Evolutionary conservation across 2,888 invertebrate species (phyloP).

Genomic region (Diloba caeruleocephala): DNA sequence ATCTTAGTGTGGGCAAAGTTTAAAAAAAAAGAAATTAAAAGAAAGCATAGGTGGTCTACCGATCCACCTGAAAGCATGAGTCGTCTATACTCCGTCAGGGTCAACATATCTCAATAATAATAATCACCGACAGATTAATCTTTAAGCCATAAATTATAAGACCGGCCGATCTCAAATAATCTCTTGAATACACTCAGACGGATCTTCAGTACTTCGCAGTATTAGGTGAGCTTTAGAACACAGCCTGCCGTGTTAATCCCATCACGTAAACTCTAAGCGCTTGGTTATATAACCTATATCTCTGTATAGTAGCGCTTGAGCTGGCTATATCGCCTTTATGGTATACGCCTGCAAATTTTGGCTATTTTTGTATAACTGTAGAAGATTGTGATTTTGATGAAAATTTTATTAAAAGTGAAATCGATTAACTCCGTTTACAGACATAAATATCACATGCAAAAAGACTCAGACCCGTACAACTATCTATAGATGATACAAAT

Average conservation of each 20-base stretch:
- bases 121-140: slow-evolving; percentile 1
- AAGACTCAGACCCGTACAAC: no score
- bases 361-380: no score
- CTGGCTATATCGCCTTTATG: neutral
- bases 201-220: slow-evolving; percentile 26
- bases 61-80: no score
- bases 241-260: slow-evolving; percentile 30
- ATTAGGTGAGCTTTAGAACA: slow-evolving; percentile 35
- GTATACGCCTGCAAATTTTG: neutral
- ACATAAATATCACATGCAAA: no score
- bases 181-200: slow-evolving; percentile 24
- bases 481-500: no score
- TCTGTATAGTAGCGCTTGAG: neutral
- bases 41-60: no score
- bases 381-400: no score
- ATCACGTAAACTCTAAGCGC: slow-evolving; percentile 45
- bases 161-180: slow-evolving; percentile 14
- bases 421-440: no score
- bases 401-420: no score
- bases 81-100: no score
- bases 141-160: slow-evolving; percentile 7
- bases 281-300: slow-evolving; percentile 14
- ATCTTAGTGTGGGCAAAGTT: no score
- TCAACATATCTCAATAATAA: neutral
- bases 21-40: no score